Conservation (phyloP, 2,888 invertebrate genomes). For the Lithosia quadra region DNA sequence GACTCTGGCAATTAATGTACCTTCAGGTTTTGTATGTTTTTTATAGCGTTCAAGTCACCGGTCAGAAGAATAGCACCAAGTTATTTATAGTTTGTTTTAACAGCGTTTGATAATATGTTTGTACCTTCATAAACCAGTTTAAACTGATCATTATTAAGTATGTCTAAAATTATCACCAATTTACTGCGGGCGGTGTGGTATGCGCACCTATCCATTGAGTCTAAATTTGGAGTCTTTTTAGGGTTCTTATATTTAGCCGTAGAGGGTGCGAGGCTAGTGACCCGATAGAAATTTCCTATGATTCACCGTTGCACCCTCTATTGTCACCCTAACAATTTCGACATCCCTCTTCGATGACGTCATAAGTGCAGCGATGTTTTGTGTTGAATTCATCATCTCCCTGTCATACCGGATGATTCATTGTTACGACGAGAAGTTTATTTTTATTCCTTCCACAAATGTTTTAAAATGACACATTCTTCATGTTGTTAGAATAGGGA, state of each 20-base stretch:
- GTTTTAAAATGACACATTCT: slow-evolving; percentile 49
- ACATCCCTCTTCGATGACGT: slow-evolving; percentile 78
- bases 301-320: slow-evolving; percentile 83
- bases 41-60: slow-evolving; percentile 33
- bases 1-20: slow-evolving; percentile 55
- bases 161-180: slow-evolving; percentile 52
- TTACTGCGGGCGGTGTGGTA: slow-evolving; percentile 48
- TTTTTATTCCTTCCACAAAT: slow-evolving; percentile 56
- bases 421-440: slow-evolving; percentile 61
- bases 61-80: slow-evolving; percentile 31
- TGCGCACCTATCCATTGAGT: slow-evolving; percentile 48
- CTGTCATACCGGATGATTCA: slow-evolving; percentile 76
- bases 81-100: slow-evolving; percentile 41
- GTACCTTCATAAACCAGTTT: slow-evolving; percentile 31
- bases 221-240: slow-evolving; percentile 62
- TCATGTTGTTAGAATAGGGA: slow-evolving; percentile 33
- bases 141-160: slow-evolving; percentile 27
- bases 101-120: slow-evolving; percentile 23
- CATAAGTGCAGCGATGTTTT: slow-evolving; percentile 71
- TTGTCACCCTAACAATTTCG: slow-evolving; percentile 72
- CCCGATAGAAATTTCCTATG: slow-evolving; percentile 80
- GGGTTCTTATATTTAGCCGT: slow-evolving; percentile 73
- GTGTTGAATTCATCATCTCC: slow-evolving; percentile 70
- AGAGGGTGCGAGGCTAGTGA: slow-evolving; percentile 76
- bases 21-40: slow-evolving; percentile 48